phyloP scores from a whole-genome alignment of 2,113 vertebrate genomes.

The Platichthys flesus region DNA sequence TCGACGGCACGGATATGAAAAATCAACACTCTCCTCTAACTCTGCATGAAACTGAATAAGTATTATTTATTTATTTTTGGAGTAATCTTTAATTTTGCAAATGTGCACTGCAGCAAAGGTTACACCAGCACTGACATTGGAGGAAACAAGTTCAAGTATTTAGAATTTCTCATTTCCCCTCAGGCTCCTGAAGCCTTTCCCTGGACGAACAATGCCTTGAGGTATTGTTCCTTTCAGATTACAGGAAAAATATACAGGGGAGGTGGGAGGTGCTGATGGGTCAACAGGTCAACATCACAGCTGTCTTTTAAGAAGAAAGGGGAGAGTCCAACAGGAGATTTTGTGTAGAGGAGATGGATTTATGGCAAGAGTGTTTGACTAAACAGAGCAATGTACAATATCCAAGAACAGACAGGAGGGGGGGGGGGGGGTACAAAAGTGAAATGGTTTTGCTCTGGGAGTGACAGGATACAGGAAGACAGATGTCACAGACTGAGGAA shows the following conservation, averaged over 20 bases:
- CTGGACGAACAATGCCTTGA: constrained; percentile 28
- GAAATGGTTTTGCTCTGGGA: constrained; percentile 38
- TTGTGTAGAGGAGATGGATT: background rate
- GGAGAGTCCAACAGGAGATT: background rate
- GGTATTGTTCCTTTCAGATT: constrained; percentile 58
- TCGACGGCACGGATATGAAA: background rate
- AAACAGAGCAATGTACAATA: constrained; percentile 8
- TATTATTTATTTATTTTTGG: background rate
- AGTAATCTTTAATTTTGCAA: background rate
- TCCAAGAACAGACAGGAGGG: constrained; percentile 24
- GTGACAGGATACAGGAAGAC: constrained; percentile 75
- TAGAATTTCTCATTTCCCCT: constrained; percentile 53
- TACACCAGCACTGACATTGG: constrained; percentile 13
- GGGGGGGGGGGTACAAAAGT: constrained; percentile 30
- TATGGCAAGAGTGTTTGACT: constrained; percentile 8
- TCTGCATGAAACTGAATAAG: background rate
- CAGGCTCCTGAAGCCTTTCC: constrained; percentile 31
- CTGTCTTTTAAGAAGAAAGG: constrained; percentile 11
- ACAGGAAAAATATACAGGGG: constrained; percentile 42
- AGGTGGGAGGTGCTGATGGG: constrained; percentile 6
- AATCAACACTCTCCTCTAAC: background rate
- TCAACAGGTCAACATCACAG: constrained; percentile 19
- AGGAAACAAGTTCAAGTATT: constrained; percentile 6
- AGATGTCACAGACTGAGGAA: constrained; percentile 62
- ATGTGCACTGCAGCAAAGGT: background rate